phyloP scores from a whole-genome alignment of 2,888 invertebrate genomes.

The Acronicta aceris region DNA sequence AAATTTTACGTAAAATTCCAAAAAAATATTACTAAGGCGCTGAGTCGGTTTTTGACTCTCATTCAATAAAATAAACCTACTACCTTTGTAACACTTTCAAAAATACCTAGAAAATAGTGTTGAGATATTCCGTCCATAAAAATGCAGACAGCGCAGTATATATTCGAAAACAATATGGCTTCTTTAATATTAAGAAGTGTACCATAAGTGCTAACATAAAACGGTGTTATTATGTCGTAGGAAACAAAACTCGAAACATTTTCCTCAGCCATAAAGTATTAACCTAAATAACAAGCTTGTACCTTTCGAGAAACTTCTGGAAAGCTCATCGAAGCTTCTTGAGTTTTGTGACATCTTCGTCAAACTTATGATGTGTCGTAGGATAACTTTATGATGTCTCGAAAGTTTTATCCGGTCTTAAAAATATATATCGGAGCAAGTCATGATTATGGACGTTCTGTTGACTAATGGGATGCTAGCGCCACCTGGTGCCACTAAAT shows the following conservation, averaged over 20 bases:
- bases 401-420: slow-evolving; percentile 15
- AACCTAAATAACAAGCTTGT: slow-evolving; percentile 54
- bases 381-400: slow-evolving; percentile 23
- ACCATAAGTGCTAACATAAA: slow-evolving; percentile 47
- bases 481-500: too few species aligned
- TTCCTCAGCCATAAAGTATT: slow-evolving; percentile 47
- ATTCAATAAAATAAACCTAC: background rate
- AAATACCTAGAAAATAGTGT: background rate
- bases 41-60: background rate
- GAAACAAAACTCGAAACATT: slow-evolving; percentile 47
- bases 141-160: slow-evolving; percentile 8
- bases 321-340: slow-evolving; percentile 52
- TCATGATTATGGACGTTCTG: too few species aligned
- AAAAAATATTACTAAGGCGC: background rate
- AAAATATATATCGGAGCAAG: background rate
- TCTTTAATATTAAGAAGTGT: slow-evolving; percentile 37
- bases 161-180: slow-evolving; percentile 22
- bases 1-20: background rate
- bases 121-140: slow-evolving; percentile 6
- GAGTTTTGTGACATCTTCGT: slow-evolving; percentile 47
- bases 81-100: background rate
- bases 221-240: slow-evolving; percentile 36
- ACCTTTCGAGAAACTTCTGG: slow-evolving; percentile 45
- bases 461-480: too few species aligned
- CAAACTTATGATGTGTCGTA: slow-evolving; percentile 55